These are phyloP conservation scores for Hartigia nigra DNA, from an alignment of 2,888 invertebrate species.

Conservation along the genomic window DNA sequence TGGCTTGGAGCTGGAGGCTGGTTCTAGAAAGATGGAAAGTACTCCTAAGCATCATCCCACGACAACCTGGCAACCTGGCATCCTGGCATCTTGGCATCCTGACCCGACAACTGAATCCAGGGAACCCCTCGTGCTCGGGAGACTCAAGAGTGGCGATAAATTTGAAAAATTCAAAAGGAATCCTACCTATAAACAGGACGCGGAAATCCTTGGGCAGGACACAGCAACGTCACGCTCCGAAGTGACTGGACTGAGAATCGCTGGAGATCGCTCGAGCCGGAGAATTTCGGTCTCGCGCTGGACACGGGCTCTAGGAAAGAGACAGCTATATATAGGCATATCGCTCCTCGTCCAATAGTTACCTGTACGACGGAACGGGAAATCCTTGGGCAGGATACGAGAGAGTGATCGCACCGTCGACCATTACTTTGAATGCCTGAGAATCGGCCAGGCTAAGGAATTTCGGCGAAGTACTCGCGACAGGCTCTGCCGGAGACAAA, in stretches of 20 bases:
- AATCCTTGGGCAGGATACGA: constrained; percentile 70
- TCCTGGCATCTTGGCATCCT: no score
- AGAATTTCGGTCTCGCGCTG: constrained; percentile 69
- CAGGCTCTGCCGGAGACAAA: constrained; percentile 66
- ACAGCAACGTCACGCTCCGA: constrained; percentile 63
- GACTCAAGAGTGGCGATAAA: not conserved
- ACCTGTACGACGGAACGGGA: constrained; percentile 69
- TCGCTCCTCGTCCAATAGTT: constrained; percentile 26
- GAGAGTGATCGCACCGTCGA: constrained; percentile 65
- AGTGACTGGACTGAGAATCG: constrained; percentile 57
- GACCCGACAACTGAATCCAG: not conserved
- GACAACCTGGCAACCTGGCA: no score
- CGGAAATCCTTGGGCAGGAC: constrained; percentile 68
- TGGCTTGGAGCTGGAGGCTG: constrained; percentile 66
- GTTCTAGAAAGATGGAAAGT: constrained; percentile 66
- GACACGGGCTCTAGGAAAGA: constrained; percentile 69
- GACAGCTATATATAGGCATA: not conserved
- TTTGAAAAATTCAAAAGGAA: not conserved
- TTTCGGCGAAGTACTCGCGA: constrained; percentile 73
- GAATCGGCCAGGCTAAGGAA: constrained; percentile 70
- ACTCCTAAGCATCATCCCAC: no score
- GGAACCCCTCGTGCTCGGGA: not conserved
- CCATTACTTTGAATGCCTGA: constrained; percentile 61
- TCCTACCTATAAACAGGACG: constrained; percentile 65
- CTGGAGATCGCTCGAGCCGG: constrained; percentile 60